Conservation (phyloP, 2,888 invertebrate genomes). For the Philhelius pedissequus region DNA sequence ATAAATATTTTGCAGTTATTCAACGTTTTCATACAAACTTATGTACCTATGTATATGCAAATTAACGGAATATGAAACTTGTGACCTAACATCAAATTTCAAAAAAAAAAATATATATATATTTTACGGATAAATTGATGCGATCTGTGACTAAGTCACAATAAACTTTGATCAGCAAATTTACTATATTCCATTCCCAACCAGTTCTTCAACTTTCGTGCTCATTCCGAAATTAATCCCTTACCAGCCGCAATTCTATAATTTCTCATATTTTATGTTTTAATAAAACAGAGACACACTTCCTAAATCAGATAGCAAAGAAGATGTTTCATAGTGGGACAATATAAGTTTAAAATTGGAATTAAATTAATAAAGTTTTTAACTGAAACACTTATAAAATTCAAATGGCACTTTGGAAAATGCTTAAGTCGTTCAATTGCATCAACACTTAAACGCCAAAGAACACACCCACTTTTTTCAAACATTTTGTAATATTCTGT, state of each 20-base stretch:
- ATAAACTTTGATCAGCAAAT: background rate
- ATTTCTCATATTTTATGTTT: constrained; percentile 3
- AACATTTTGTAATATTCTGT: too few species aligned
- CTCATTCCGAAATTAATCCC: constrained; percentile 3
- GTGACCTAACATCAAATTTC: background rate
- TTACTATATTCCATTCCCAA: background rate
- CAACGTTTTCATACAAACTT: background rate
- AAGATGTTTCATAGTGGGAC: background rate
- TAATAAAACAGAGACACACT: background rate
- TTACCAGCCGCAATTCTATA: background rate
- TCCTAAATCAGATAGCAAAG: background rate
- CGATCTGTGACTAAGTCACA: background rate
- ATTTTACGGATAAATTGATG: background rate
- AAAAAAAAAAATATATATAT: background rate
- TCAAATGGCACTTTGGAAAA: background rate
- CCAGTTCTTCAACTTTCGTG: constrained; percentile 38
- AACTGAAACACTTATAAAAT: background rate
- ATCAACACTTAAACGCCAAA: background rate
- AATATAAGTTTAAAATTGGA: background rate
- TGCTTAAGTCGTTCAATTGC: background rate
- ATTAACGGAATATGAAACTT: constrained; percentile 8
- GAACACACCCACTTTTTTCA: background rate
- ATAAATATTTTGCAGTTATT: constrained; percentile 21
- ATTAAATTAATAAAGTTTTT: background rate
- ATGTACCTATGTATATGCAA: constrained; percentile 1